Percentiles rank a stretch among this genome's conserved stretches.
These are phyloP conservation scores for Lepidostoma basale DNA, from an alignment of 1,140 invertebrate species.

Conservation along the genomic window DNA sequence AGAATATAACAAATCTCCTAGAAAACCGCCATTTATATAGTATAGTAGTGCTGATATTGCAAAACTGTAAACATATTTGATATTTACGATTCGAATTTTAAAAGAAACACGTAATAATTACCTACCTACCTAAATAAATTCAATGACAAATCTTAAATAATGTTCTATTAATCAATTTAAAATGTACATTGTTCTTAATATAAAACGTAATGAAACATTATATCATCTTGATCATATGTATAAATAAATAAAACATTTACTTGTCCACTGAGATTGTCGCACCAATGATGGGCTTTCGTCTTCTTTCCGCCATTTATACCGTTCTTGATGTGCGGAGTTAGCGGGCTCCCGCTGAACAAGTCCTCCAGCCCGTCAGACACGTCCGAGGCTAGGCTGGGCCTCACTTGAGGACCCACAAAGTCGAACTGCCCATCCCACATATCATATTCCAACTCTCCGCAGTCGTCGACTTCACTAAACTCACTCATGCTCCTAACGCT, in stretches of 20 bases:
- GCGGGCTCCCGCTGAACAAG: constrained; percentile 54
- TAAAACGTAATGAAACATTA: too few species aligned
- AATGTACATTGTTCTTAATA: too few species aligned
- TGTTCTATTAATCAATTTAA: too few species aligned
- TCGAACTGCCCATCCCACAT: constrained; percentile 88
- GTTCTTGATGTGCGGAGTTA: constrained; percentile 57
- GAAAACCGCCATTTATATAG: too few species aligned
- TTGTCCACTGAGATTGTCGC: constrained; percentile 62
- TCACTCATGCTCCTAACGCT: constrained; percentile 54
- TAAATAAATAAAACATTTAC: constrained; percentile 49
- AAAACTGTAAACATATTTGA: too few species aligned
- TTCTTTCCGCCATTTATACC: constrained; percentile 62
- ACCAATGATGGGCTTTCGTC: constrained; percentile 61
- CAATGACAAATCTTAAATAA: too few species aligned
- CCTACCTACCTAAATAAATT: too few species aligned
- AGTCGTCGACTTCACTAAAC: constrained; percentile 58
- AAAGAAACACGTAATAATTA: too few species aligned
- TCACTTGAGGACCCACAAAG: constrained; percentile 70
- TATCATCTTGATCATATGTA: too few species aligned
- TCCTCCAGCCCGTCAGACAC: constrained; percentile 54
- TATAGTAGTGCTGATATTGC: too few species aligned
- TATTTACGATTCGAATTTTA: too few species aligned
- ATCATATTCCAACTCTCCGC: constrained; percentile 76
- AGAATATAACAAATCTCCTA: too few species aligned
- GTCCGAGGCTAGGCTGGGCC: constrained; percentile 50